Percentiles rank a stretch among this genome's conserved stretches.
Evolutionary conservation across 2,113 vertebrate genomes (phyloP).

Genomic region (Cavia porcellus): DNA sequence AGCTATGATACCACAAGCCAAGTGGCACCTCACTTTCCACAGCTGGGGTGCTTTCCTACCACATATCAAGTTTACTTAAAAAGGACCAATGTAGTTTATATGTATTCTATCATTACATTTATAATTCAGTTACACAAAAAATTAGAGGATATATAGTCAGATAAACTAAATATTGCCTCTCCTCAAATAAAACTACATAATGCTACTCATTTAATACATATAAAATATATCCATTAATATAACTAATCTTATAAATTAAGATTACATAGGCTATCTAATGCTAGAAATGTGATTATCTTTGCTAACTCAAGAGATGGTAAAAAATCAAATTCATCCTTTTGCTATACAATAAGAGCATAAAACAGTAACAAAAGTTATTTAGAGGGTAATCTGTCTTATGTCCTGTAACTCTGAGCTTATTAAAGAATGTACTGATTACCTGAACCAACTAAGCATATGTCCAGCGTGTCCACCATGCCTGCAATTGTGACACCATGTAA

Average conservation of each 20-base stretch:
- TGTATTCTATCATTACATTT: background rate
- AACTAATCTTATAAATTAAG: constrained; percentile 42
- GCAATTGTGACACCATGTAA: constrained; percentile 99
- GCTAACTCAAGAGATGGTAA: constrained; percentile 13
- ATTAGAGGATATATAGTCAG: background rate
- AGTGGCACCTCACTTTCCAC: background rate
- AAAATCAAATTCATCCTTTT: constrained; percentile 30
- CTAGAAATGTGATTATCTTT: background rate
- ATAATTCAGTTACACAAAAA: constrained; percentile 7
- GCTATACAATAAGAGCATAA: background rate
- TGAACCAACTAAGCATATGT: constrained; percentile 99
- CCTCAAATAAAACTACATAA: constrained; percentile 39
- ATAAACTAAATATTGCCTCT: constrained; percentile 48
- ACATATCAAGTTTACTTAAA: background rate
- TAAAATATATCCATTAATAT: constrained; percentile 5
- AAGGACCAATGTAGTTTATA: background rate
- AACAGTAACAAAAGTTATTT: background rate
- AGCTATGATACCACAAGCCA: background rate
- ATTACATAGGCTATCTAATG: background rate
- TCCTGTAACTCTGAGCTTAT: background rate
- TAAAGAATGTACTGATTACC: constrained; percentile 86
- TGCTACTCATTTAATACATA: constrained; percentile 37
- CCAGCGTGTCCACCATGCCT: constrained; percentile 98
- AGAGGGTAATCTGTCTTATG: background rate
- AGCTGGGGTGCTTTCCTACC: background rate